A percentile compares a stretch with the other conserved stretches of the same genome.
These are phyloP conservation scores for Prietella phreatophila DNA, from an alignment of 2,113 vertebrate species.

Conservation along the genomic window DNA sequence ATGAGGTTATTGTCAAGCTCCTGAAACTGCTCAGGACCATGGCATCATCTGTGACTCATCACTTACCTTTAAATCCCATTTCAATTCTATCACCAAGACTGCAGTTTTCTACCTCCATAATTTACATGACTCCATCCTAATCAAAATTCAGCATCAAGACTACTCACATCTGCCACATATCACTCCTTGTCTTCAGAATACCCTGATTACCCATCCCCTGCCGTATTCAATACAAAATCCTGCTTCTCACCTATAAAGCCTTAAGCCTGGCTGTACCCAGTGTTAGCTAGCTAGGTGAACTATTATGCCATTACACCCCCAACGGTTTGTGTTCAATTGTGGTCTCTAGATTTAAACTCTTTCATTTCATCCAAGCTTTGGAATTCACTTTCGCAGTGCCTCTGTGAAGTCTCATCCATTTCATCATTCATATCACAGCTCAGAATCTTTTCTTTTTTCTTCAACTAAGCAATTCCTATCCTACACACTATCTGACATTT, in stretches of 20 bases:
- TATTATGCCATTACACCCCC: not conserved
- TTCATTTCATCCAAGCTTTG: not conserved
- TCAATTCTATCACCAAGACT: not conserved
- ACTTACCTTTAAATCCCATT: not conserved
- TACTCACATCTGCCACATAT: constrained; percentile 4
- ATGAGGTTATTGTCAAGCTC: not conserved
- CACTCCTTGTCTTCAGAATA: not conserved
- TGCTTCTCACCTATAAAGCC: not conserved
- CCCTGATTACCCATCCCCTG: not conserved
- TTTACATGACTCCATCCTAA: not conserved
- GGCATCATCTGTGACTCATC: not conserved
- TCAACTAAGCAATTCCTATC: not conserved
- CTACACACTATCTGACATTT: not conserved
- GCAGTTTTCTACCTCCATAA: not conserved
- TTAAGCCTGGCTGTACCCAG: not conserved
- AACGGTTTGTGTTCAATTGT: not conserved
- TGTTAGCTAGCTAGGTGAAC: not conserved
- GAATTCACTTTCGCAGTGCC: not conserved
- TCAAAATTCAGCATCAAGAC: not conserved
- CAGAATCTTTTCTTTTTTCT: not conserved
- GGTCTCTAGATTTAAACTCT: not conserved
- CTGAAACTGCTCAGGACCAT: not conserved
- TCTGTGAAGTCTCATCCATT: not conserved
- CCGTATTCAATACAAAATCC: not conserved
- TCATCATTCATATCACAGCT: not conserved